phyloP scores from a whole-genome alignment of 2,113 vertebrate genomes.

The Ia io region DNA sequence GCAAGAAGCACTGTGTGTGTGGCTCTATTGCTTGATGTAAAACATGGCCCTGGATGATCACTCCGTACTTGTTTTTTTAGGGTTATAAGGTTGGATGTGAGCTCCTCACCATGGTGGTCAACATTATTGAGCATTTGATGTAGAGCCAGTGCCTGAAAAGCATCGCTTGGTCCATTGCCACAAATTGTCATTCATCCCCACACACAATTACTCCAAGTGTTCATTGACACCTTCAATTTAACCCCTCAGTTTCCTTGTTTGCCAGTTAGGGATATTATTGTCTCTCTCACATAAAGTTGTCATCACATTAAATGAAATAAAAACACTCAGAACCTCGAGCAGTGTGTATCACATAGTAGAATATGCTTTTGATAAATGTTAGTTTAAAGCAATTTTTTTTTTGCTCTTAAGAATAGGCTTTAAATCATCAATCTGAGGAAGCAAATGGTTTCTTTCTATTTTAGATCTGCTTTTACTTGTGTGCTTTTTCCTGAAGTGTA shows the following conservation, averaged over 20 bases:
- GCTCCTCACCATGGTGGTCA: neutral
- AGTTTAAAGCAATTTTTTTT: neutral
- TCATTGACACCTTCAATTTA: neutral
- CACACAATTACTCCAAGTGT: neutral
- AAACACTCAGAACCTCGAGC: neutral
- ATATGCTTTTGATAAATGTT: neutral
- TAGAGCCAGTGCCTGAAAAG: neutral
- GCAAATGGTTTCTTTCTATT: slow-evolving; percentile 55
- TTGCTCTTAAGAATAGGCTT: neutral
- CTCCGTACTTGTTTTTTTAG: neutral
- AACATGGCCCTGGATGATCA: neutral
- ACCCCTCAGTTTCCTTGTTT: neutral
- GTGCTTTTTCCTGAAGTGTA: slow-evolving; percentile 5
- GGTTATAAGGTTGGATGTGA: neutral
- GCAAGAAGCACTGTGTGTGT: neutral
- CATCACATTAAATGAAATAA: neutral
- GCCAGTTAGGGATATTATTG: neutral
- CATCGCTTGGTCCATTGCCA: neutral
- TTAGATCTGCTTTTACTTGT: slow-evolving; percentile 43
- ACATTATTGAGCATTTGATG: neutral
- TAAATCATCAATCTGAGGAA: slow-evolving; percentile 46
- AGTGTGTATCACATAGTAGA: neutral
- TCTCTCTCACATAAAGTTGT: neutral
- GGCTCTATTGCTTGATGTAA: neutral
- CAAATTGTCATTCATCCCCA: fast-evolving